Conservation (phyloP, 2,888 invertebrate genomes). For the Zeuzera pyrina region DNA sequence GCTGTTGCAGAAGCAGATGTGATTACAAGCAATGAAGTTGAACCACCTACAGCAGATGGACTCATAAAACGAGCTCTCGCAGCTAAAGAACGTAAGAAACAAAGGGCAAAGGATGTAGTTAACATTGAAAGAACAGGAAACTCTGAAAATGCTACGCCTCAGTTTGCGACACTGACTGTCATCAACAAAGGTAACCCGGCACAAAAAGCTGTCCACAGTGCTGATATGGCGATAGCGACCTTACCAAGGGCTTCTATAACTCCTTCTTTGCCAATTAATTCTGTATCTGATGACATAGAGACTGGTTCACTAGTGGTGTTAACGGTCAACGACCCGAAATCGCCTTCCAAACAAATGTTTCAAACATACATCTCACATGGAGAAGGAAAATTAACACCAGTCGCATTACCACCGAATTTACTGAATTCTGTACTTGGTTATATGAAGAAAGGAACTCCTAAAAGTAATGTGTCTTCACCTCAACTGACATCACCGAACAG, state of each 20-base stretch:
- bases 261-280: too few species aligned
- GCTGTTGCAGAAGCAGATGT: constrained; percentile 18
- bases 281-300: constrained; percentile 49
- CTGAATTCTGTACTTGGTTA: constrained; percentile 53
- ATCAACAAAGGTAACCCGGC: constrained; percentile 10
- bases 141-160: constrained; percentile 5
- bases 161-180: constrained; percentile 18
- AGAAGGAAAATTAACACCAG: constrained; percentile 42
- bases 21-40: constrained; percentile 8
- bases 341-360: constrained; percentile 54
- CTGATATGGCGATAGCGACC: background rate
- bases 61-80: constrained; percentile 29
- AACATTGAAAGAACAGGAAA: background rate
- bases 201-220: background rate
- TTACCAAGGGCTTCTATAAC: background rate
- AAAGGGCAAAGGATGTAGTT: constrained; percentile 6
- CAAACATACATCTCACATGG: constrained; percentile 57
- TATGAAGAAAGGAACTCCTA: constrained; percentile 49
- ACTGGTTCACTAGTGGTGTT: constrained; percentile 54
- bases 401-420: constrained; percentile 42
- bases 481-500: constrained; percentile 48
- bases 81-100: constrained; percentile 12
- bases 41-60: constrained; percentile 31
- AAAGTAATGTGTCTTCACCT: constrained; percentile 42
- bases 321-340: constrained; percentile 53